phyloP scores from a whole-genome alignment of 2,113 vertebrate genomes.

The Propithecus coquereli region DNA sequence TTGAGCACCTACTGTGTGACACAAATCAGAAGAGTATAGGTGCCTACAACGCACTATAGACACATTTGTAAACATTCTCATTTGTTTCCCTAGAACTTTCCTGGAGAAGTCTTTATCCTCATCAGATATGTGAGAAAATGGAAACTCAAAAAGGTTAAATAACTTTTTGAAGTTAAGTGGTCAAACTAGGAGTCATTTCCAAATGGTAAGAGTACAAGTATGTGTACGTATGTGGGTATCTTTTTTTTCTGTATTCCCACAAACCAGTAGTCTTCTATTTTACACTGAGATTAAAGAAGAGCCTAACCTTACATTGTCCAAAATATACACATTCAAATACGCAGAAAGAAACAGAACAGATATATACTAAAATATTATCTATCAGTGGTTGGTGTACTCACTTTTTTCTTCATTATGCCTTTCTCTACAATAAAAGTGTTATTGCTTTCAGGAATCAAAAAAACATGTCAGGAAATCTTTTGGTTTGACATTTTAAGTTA shows the following conservation, averaged over 20 bases:
- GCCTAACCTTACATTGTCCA: not conserved
- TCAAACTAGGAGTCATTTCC: not conserved
- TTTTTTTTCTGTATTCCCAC: not conserved
- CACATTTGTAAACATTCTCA: not conserved
- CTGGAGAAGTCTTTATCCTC: not conserved
- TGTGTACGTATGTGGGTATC: not conserved
- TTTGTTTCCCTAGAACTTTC: not conserved
- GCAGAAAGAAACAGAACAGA: not conserved
- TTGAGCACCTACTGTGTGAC: not conserved
- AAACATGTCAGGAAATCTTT: not conserved
- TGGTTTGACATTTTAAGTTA: not conserved
- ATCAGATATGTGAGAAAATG: not conserved
- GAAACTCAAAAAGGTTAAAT: not conserved
- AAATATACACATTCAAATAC: not conserved
- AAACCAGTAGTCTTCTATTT: not conserved
- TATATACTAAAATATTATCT: not conserved
- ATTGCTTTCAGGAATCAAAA: not conserved
- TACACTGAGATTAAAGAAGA: not conserved
- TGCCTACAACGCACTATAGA: not conserved
- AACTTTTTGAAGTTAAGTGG: not conserved
- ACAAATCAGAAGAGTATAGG: slow-evolving; percentile 1
- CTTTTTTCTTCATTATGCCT: not conserved
- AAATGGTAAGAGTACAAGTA: not conserved
- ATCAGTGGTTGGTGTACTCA: not conserved
- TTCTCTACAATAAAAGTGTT: not conserved